phyloP scores from a whole-genome alignment of 1,140 invertebrate species.

The Penaeus japonicus region DNA sequence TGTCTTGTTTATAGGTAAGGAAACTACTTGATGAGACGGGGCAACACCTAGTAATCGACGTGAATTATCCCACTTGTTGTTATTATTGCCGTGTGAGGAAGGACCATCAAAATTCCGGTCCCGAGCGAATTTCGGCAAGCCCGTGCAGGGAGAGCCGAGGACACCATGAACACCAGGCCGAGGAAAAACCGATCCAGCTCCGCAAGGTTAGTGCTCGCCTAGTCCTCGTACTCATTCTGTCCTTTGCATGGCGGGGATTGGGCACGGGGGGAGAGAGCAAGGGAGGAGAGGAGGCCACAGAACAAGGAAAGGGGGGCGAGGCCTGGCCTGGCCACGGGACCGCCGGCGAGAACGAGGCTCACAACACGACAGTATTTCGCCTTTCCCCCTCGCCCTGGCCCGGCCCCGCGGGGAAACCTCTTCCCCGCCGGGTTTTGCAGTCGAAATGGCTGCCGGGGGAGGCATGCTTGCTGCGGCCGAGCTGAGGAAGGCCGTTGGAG shows the following conservation, averaged over 20 bases:
- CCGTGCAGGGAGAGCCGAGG: slow-evolving; percentile 57
- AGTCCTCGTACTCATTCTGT: neutral
- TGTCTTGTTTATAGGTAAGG: slow-evolving; percentile 31
- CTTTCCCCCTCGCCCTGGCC: too few relatives aligned
- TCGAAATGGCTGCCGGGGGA: too few relatives aligned
- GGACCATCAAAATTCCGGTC: slow-evolving; percentile 58
- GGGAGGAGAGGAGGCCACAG: neutral
- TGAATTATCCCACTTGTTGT: slow-evolving; percentile 15
- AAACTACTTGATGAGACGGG: neutral
- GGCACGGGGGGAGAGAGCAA: neutral
- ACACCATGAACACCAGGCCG: slow-evolving; percentile 50
- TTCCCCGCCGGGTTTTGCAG: too few relatives aligned
- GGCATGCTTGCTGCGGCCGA: too few relatives aligned
- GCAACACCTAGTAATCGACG: neutral
- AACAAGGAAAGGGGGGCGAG: neutral
- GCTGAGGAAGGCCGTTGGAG: too few relatives aligned
- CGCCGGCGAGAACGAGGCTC: too few relatives aligned
- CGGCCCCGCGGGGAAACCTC: too few relatives aligned
- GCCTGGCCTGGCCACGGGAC: too few relatives aligned
- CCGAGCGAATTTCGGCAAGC: slow-evolving; percentile 57
- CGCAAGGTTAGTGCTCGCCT: slow-evolving; percentile 20
- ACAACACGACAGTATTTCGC: too few relatives aligned
- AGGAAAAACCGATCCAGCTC: slow-evolving; percentile 50
- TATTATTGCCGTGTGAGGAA: slow-evolving; percentile 35
- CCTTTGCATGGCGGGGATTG: neutral